A percentile compares a stretch with the other conserved stretches of the same genome.
phyloP scores from a whole-genome alignment of 1,140 invertebrate genomes.

The Cyclargus thomasi region DNA sequence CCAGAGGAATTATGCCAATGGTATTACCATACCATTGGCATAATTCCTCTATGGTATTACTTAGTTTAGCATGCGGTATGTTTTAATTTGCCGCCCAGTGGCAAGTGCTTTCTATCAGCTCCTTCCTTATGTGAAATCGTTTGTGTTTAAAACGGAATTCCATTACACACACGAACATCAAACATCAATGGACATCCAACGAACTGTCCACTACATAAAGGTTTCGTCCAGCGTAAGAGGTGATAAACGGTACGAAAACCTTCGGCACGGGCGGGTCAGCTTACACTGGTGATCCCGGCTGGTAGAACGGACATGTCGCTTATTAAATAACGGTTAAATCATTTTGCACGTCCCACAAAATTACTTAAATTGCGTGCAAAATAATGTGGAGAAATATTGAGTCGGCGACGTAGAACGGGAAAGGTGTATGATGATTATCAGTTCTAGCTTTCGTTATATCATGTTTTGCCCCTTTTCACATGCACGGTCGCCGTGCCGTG shows the following conservation, averaged over 20 bases:
- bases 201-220: background rate
- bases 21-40: too few relatives aligned
- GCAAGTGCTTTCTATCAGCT: background rate
- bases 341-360: slow-evolving; percentile 17
- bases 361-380: slow-evolving; percentile 12
- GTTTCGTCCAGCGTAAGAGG: background rate
- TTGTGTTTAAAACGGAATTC: background rate
- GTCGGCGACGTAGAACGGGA: background rate
- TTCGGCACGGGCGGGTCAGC: background rate
- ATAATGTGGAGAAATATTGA: background rate
- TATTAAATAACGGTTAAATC: background rate
- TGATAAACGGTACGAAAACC: background rate
- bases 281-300: background rate
- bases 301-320: background rate
- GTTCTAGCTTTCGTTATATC: background rate
- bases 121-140: background rate
- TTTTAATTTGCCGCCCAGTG: too few relatives aligned
- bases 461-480: too few relatives aligned
- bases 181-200: background rate
- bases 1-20: too few relatives aligned
- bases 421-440: background rate
- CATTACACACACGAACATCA: too few relatives aligned
- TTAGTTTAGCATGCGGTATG: too few relatives aligned
- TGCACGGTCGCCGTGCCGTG: too few relatives aligned
- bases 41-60: too few relatives aligned